Evolutionary conservation across 2,797 vertebrate species (phyloP).

Genomic region (Poeciliopsis presidionis): DNA sequence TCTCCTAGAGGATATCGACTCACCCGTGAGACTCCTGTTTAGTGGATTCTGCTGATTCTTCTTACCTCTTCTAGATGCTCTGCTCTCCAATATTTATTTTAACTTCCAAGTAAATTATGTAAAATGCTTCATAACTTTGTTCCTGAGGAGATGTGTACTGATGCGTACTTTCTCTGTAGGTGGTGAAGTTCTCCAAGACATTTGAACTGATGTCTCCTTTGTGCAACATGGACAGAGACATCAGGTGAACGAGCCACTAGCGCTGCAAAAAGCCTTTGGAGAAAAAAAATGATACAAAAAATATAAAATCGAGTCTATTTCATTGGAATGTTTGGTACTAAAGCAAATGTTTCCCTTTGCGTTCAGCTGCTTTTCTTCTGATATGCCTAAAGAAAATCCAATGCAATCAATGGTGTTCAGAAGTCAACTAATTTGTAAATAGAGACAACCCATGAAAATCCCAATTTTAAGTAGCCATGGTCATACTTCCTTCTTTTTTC

Average conservation of each 20-base stretch:
- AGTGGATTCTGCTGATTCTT: neutral
- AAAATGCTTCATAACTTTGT: neutral
- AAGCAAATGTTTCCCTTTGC: neutral
- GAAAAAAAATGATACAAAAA: neutral
- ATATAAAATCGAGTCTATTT: neutral
- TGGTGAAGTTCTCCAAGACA: conserved; percentile 98
- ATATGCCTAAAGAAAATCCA: neutral
- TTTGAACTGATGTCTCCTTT: conserved; percentile 97
- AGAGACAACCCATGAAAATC: neutral
- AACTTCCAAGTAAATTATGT: neutral
- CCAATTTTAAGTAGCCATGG: too few relatives aligned
- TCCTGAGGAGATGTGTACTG: neutral
- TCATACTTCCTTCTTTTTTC: conserved; percentile 16
- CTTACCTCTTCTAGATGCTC: neutral
- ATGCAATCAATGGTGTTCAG: neutral
- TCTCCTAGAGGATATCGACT: conserved; percentile 96
- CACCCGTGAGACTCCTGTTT: conserved; percentile 83
- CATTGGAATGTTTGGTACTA: neutral
- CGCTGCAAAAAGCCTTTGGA: too few relatives aligned
- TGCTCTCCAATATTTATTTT: neutral
- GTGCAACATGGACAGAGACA: conserved; percentile 91
- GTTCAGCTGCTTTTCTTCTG: neutral
- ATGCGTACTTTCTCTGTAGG: conserved; percentile 73
- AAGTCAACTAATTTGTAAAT: neutral
- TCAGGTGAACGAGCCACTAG: conserved; percentile 81